A percentile compares a stretch with the other conserved stretches of the same genome.
These are phyloP conservation scores for Pituophis catenifer DNA, from an alignment of 2,113 vertebrate genomes.

Conservation along the genomic window DNA sequence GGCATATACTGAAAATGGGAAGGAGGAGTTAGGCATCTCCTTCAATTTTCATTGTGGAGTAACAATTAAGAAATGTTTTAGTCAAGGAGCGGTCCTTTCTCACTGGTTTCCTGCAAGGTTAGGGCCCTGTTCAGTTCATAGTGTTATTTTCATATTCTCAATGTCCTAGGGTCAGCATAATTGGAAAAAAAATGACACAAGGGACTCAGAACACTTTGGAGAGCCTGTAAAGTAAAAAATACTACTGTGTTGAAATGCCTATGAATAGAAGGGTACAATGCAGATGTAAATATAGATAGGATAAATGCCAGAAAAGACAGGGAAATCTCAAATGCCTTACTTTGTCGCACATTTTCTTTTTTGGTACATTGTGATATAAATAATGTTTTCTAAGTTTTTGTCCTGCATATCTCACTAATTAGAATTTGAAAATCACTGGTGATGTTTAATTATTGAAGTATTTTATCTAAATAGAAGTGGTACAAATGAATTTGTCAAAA, in stretches of 20 bases:
- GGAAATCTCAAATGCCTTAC: conserved; percentile 46
- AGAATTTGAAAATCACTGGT: conserved; percentile 51
- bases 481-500: conserved; percentile 64
- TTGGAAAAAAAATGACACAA: not conserved
- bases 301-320: not conserved
- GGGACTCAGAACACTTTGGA: not conserved
- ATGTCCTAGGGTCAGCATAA: not conserved
- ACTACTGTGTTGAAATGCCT: not conserved
- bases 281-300: conserved; percentile 28
- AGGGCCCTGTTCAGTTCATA: not conserved
- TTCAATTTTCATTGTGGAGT: not conserved
- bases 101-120: not conserved
- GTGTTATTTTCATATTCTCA: not conserved
- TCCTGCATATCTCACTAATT: conserved; percentile 44
- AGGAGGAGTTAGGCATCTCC: not conserved
- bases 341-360: conserved; percentile 58
- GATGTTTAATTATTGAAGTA: conserved; percentile 72
- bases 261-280: not conserved
- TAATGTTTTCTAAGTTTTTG: conserved; percentile 52
- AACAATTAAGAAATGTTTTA: not conserved
- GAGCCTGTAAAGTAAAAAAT: not conserved
- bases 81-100: not conserved
- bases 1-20: not conserved
- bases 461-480: conserved; percentile 67
- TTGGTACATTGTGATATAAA: conserved; percentile 52